These are phyloP conservation scores for Phainopepla nitens DNA, from an alignment of 2,113 vertebrate genomes.

Conservation along the genomic window DNA sequence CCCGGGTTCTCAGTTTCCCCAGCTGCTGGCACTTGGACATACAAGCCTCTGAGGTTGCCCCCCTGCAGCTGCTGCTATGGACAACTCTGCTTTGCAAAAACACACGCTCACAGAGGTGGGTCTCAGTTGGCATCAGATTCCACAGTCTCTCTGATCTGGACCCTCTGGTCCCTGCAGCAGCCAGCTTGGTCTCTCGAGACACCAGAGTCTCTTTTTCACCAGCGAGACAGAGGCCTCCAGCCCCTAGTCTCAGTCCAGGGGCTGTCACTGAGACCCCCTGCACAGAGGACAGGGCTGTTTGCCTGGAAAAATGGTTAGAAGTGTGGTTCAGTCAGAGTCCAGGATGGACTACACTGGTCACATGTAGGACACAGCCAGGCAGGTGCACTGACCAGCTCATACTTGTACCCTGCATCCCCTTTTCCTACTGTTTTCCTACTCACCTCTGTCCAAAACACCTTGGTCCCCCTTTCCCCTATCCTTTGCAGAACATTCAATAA, in stretches of 20 bases:
- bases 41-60: accelerated
- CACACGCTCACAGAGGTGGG: too few species aligned
- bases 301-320: not conserved
- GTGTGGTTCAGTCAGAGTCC: not conserved
- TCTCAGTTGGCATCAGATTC: not conserved
- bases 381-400: not conserved
- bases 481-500: not conserved
- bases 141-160: not conserved
- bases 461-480: not conserved
- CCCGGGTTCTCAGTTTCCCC: not conserved
- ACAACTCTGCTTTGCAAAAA: accelerated
- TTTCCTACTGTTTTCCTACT: not conserved
- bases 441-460: not conserved
- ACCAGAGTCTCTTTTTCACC: not conserved
- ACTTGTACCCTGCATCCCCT: not conserved
- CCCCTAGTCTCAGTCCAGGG: not conserved
- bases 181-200: not conserved
- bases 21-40: not conserved
- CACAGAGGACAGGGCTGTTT: not conserved
- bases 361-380: not conserved
- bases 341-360: not conserved
- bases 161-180: not conserved
- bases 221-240: accelerated
- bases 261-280: not conserved
- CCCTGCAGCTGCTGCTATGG: not conserved